These are phyloP conservation scores for Siphonodentalium dalli DNA, from an alignment of 2,888 invertebrate genomes.

Conservation along the genomic window DNA sequence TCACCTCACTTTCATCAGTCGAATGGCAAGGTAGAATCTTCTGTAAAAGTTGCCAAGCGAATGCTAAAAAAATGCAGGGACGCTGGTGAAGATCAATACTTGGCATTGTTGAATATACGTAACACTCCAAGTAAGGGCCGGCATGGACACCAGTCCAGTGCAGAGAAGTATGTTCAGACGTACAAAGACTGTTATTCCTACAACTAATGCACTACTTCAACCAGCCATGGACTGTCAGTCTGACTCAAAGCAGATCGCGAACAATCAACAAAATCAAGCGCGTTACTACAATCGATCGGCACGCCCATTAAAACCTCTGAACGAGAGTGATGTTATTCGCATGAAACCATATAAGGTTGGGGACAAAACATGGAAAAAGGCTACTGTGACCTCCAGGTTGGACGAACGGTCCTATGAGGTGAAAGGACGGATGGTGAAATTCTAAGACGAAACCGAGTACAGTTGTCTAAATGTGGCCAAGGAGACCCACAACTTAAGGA, in stretches of 20 bases:
- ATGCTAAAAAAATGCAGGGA: not conserved
- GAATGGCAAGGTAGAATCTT: slow-evolving; percentile 9
- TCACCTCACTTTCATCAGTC: slow-evolving; percentile 4
- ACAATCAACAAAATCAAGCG: not conserved
- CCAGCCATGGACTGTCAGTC: not conserved
- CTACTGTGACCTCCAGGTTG: not conserved
- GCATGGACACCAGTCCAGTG: slow-evolving; percentile 4
- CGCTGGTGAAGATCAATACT: not conserved
- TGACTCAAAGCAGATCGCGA: not conserved
- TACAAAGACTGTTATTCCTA: too few relatives aligned
- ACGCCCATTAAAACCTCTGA: not conserved
- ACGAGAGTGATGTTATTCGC: slow-evolving; percentile 3
- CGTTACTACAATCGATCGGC: slow-evolving; percentile 2
- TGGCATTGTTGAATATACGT: slow-evolving; percentile 1
- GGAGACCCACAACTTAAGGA: too few relatives aligned
- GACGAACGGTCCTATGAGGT: not conserved
- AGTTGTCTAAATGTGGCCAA: too few relatives aligned
- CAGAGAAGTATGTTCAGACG: not conserved
- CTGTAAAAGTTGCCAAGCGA: slow-evolving; percentile 4
- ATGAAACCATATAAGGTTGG: too few relatives aligned
- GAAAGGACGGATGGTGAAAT: not conserved
- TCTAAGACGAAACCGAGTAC: not conserved
- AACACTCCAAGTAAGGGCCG: slow-evolving; percentile 6
- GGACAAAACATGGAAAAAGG: slow-evolving; percentile 2
- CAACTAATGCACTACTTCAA: not conserved